phyloP scores from a whole-genome alignment of 2,797 vertebrate genomes.

The Crenuchus spilurus region DNA sequence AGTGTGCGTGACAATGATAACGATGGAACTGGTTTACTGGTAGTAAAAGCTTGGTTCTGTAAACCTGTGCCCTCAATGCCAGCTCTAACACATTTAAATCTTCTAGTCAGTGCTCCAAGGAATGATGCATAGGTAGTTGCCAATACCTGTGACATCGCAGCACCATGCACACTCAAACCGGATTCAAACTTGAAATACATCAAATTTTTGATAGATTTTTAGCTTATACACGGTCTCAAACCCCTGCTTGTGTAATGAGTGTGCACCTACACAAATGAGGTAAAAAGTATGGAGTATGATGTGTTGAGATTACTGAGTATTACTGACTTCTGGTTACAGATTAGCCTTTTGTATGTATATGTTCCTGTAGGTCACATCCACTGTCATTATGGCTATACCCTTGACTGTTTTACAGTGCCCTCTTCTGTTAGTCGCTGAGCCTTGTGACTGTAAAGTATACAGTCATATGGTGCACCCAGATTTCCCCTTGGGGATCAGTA shows the following conservation, averaged over 20 bases:
- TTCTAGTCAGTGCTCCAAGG: background rate
- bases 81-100: background rate
- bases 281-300: background rate
- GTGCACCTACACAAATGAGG: background rate
- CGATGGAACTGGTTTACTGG: slow-evolving; percentile 7
- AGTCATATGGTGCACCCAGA: background rate
- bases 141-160: slow-evolving; percentile 40
- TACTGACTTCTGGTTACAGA: background rate
- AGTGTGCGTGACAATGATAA: slow-evolving; percentile 20
- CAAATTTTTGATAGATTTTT: background rate
- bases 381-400: slow-evolving; percentile 52
- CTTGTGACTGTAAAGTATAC: background rate
- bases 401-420: background rate
- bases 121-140: slow-evolving; percentile 45
- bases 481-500: background rate
- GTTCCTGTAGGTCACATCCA: slow-evolving; percentile 16
- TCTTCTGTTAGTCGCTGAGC: slow-evolving; percentile 22
- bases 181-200: slow-evolving; percentile 25
- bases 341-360: slow-evolving; percentile 12
- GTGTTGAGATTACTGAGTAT: background rate
- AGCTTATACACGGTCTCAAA: background rate
- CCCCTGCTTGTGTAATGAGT: background rate
- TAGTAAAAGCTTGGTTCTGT: slow-evolving; percentile 12
- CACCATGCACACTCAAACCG: slow-evolving; percentile 18
- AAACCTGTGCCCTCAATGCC: slow-evolving; percentile 20